A percentile compares a stretch with the other conserved stretches of the same genome.
Conservation (phyloP, 2,888 invertebrate genomes). For the Heteromurus nitidus region DNA sequence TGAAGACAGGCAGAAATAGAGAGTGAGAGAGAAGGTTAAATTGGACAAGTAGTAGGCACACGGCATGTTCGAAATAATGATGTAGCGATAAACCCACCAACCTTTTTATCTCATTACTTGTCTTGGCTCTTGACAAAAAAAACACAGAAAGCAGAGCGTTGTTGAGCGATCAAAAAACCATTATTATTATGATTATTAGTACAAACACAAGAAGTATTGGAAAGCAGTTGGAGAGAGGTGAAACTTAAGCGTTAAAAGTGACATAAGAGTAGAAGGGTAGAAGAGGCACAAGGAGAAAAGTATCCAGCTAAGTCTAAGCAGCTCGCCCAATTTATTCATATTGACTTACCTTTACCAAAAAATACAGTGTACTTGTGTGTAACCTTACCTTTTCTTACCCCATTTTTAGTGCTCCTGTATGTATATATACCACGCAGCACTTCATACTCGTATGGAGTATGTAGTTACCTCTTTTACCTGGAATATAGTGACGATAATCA, state of each 20-base stretch:
- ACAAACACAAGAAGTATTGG: neutral
- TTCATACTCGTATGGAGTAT: no score
- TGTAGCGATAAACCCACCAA: neutral
- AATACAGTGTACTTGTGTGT: no score
- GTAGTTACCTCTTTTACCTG: no score
- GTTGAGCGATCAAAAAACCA: slow-evolving; percentile 10
- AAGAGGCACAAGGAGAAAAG: neutral
- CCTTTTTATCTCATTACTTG: neutral
- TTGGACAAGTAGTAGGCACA: neutral
- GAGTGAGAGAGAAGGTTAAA: neutral
- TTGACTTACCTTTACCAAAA: no score
- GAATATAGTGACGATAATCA: slow-evolving; percentile 5
- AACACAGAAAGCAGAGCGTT: neutral
- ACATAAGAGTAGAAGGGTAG: no score
- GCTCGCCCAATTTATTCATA: slow-evolving; percentile 8
- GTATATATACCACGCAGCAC: no score
- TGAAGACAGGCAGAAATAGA: neutral
- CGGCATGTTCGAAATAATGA: neutral
- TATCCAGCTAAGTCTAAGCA: neutral
- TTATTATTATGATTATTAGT: slow-evolving; percentile 15
- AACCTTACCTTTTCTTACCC: no score
- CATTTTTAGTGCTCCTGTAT: no score
- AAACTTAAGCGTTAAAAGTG: neutral
- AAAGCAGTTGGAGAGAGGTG: no score
- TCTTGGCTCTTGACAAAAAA: neutral